phyloP scores from a whole-genome alignment of 92 coral and sea anemone genomes.

The Porites evermanni region DNA sequence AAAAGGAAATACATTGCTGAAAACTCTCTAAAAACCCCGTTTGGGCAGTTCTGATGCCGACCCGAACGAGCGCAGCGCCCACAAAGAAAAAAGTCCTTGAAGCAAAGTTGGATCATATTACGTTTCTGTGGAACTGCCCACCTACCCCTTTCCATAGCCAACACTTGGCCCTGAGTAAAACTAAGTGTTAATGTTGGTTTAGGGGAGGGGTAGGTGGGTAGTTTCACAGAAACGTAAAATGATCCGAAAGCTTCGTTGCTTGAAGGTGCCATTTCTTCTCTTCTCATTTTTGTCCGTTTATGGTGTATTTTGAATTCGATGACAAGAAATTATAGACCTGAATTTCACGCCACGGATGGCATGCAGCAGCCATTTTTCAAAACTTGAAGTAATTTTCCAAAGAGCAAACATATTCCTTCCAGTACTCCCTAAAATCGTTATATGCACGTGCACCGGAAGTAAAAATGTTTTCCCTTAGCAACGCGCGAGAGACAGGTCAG shows the following conservation, averaged over 20 bases:
- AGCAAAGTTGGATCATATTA: neutral
- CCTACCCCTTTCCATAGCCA: too few species aligned
- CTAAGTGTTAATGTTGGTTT: too few species aligned
- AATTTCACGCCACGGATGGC: constrained; percentile 10
- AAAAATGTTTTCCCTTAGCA: neutral
- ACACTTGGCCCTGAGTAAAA: too few species aligned
- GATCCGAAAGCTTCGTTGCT: neutral
- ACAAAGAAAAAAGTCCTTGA: too few species aligned
- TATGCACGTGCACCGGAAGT: constrained; percentile 1
- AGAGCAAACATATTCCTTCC: constrained; percentile 12
- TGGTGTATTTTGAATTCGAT: constrained; percentile 3
- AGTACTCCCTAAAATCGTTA: neutral
- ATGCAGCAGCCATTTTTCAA: constrained; percentile 4
- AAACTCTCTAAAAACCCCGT: too few species aligned
- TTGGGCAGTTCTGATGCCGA: too few species aligned
- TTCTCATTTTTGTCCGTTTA: constrained; percentile 6
- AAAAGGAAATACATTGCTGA: too few species aligned
- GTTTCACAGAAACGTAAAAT: too few species aligned
- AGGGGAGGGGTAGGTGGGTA: too few species aligned
- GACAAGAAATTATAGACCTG: neutral
- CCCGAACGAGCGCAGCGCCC: too few species aligned
- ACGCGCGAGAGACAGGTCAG: neutral
- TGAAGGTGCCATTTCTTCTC: neutral
- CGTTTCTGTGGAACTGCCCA: too few species aligned
- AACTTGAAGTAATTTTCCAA: neutral